These are phyloP conservation scores for Microcebus tavaratra DNA, from an alignment of 2,113 vertebrate genomes.

Conservation along the genomic window DNA sequence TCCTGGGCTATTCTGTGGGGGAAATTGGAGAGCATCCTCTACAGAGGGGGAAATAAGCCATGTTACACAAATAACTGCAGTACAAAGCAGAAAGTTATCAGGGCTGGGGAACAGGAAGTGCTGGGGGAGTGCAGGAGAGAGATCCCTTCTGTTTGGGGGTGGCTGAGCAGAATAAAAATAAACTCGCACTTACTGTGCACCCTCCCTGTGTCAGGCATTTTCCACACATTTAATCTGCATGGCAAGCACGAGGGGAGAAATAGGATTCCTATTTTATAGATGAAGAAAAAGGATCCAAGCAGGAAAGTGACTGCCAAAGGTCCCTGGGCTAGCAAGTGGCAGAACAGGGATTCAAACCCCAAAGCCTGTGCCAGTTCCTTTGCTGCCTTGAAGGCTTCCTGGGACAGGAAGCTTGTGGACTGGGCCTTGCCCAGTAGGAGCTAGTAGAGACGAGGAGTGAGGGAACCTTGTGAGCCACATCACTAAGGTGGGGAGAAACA, in stretches of 20 bases:
- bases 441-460: background rate
- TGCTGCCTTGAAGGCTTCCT: conserved; percentile 40
- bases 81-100: conserved; percentile 63
- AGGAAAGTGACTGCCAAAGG: conserved; percentile 13
- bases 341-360: conserved; percentile 31
- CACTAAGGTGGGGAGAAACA: background rate
- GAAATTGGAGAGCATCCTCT: conserved; percentile 46
- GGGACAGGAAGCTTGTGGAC: background rate
- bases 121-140: conserved; percentile 59
- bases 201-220: conserved; percentile 70
- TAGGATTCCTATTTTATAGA: conserved; percentile 44
- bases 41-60: conserved; percentile 28
- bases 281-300: conserved; percentile 51
- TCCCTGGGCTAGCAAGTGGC: conserved; percentile 39
- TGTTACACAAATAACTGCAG: conserved; percentile 69
- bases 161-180: conserved; percentile 72
- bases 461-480: background rate
- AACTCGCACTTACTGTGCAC: conserved; percentile 62
- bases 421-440: conserved; percentile 25
- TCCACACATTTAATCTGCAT: conserved; percentile 67
- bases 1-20: conserved; percentile 3
- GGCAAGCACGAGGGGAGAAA: conserved; percentile 58
- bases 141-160: conserved; percentile 71
- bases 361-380: conserved; percentile 21
- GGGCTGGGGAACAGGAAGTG: conserved; percentile 62